phyloP scores from a whole-genome alignment of 2,888 invertebrate species.

The Eupelmus urozonus region DNA sequence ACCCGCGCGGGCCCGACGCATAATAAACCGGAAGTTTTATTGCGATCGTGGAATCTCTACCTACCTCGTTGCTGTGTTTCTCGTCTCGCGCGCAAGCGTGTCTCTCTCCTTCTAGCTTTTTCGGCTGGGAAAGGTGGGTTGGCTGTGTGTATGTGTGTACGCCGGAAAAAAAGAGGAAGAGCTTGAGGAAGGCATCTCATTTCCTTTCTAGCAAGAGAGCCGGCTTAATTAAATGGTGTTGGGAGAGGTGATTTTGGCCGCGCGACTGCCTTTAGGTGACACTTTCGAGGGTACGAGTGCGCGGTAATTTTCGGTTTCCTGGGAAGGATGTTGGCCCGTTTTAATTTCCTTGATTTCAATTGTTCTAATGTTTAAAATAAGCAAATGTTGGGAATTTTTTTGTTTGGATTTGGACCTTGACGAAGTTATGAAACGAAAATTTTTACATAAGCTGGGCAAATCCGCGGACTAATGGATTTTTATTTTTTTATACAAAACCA shows the following conservation, averaged over 20 bases:
- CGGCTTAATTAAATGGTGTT: background rate
- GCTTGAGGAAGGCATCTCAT: background rate
- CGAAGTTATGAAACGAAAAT: no score
- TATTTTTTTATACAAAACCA: no score
- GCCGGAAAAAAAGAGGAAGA: background rate
- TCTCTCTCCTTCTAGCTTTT: no score
- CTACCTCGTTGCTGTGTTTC: background rate
- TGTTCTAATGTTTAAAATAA: no score
- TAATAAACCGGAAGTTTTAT: slow-evolving; percentile 51
- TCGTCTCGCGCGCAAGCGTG: background rate
- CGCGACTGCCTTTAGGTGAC: background rate
- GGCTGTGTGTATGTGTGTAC: no score
- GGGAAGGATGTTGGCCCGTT: background rate
- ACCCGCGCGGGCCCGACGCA: slow-evolving; percentile 34
- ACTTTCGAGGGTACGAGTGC: background rate
- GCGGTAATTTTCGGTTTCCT: background rate
- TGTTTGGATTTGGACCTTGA: no score
- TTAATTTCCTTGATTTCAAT: background rate
- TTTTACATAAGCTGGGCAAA: no score
- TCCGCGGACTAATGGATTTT: no score
- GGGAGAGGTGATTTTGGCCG: background rate
- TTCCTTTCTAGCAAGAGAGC: slow-evolving; percentile 4
- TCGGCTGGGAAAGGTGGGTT: background rate
- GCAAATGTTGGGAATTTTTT: no score
- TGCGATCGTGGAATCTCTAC: slow-evolving; percentile 33